Evolutionary conservation across 2,113 vertebrate genomes (phyloP).

Genomic region (Nannospalax galili): DNA sequence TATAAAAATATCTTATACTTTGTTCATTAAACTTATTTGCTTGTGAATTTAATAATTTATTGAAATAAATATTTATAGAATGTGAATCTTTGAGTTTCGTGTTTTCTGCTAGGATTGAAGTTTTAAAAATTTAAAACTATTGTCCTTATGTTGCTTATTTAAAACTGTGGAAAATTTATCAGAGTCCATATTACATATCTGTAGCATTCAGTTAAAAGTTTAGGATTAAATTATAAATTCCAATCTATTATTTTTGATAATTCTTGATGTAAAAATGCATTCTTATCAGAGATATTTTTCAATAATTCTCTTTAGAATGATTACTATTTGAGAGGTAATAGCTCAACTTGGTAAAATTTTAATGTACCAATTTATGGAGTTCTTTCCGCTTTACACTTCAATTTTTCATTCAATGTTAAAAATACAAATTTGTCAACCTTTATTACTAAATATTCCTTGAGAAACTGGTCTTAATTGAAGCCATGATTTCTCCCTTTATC

Average conservation of each 20-base stretch:
- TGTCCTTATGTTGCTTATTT: neutral
- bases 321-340: neutral
- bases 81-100: neutral
- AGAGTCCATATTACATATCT: neutral
- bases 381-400: neutral
- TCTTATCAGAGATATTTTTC: neutral
- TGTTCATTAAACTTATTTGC: neutral
- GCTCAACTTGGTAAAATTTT: no score
- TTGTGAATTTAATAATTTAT: neutral
- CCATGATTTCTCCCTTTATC: neutral
- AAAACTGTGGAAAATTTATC: neutral
- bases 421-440: no score
- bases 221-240: neutral
- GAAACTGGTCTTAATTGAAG: neutral
- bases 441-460: neutral
- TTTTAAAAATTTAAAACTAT: neutral
- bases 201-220: neutral
- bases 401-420: neutral
- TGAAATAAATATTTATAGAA: neutral
- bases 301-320: neutral
- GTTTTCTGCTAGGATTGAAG: neutral
- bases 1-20: neutral
- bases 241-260: neutral
- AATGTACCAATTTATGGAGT: neutral
- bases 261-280: neutral